These are phyloP conservation scores for Papilio dardanus DNA, from an alignment of 1,140 invertebrate genomes.

Conservation along the genomic window DNA sequence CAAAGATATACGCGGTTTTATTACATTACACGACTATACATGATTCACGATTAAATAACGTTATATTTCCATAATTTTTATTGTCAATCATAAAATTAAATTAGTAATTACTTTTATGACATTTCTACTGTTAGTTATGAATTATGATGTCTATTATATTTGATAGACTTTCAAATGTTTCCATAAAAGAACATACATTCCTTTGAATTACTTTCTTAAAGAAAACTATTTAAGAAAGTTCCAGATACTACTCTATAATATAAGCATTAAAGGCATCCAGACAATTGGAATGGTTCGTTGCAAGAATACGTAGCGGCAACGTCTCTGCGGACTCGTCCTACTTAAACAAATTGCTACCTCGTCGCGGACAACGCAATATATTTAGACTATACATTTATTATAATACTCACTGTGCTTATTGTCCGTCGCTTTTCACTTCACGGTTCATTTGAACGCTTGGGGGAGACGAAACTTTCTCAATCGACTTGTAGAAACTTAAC, in stretches of 20 bases:
- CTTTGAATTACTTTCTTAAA: not conserved
- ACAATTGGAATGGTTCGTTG: not conserved
- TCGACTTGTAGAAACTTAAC: slow-evolving; percentile 47
- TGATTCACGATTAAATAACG: too few relatives aligned
- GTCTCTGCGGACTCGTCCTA: slow-evolving; percentile 9
- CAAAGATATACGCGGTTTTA: too few relatives aligned
- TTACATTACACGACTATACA: too few relatives aligned
- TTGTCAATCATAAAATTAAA: too few relatives aligned
- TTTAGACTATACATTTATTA: slow-evolving; percentile 28
- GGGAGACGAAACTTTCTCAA: slow-evolving; percentile 57
- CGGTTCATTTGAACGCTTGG: slow-evolving; percentile 54
- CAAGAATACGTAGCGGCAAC: slow-evolving; percentile 10
- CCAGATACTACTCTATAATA: not conserved
- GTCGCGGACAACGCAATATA: slow-evolving; percentile 19
- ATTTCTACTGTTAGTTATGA: too few relatives aligned
- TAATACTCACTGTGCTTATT: slow-evolving; percentile 27
- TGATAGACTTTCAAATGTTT: not conserved
- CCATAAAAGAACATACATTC: not conserved
- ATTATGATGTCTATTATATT: not conserved
- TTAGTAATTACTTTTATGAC: too few relatives aligned
- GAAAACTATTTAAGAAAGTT: not conserved
- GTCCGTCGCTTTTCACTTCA: slow-evolving; percentile 51
- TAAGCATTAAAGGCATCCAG: not conserved
- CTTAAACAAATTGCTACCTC: slow-evolving; percentile 17
- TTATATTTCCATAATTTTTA: too few relatives aligned